Percentiles rank a stretch among this genome's conserved stretches.
Evolutionary conservation across 2,113 vertebrate genomes (phyloP).

Genomic region (Tetraodon nigroviridis): DNA sequence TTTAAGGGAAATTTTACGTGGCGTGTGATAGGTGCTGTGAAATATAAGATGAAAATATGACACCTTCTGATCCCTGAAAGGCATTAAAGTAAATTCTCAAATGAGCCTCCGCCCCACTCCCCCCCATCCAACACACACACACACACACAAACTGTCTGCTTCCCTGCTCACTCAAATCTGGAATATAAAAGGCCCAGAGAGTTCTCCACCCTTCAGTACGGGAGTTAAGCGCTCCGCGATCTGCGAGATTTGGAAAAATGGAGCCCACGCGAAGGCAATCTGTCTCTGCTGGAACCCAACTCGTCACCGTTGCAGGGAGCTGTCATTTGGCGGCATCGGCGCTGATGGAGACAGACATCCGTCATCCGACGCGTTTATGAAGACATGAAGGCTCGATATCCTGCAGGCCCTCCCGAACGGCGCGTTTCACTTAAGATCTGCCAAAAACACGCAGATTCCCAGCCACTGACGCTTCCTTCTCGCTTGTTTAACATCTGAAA

Average conservation of each 20-base stretch:
- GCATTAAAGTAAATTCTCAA: conserved; percentile 74
- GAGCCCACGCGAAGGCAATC: conserved; percentile 71
- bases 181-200: conserved; percentile 61
- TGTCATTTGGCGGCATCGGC: conserved; percentile 58
- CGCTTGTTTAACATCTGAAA: not conserved
- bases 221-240: conserved; percentile 60
- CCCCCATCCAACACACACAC: not conserved
- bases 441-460: conserved; percentile 9
- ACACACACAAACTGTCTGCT: not conserved
- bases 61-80: conserved; percentile 70
- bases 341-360: conserved; percentile 65
- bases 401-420: conserved; percentile 48
- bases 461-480: conserved; percentile 26
- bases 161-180: conserved; percentile 47
- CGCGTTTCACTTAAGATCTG: conserved; percentile 49
- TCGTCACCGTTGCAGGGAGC: conserved; percentile 64
- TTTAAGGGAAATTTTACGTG: conserved; percentile 65
- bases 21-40: conserved; percentile 62
- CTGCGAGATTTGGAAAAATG: conserved; percentile 57
- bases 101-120: conserved; percentile 37
- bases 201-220: conserved; percentile 72
- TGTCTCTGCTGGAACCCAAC: conserved; percentile 63
- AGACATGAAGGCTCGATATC: conserved; percentile 37
- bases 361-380: conserved; percentile 41
- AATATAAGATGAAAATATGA: conserved; percentile 63